phyloP scores from a whole-genome alignment of 1,140 invertebrate genomes.

The Drosophila busckii region DNA sequence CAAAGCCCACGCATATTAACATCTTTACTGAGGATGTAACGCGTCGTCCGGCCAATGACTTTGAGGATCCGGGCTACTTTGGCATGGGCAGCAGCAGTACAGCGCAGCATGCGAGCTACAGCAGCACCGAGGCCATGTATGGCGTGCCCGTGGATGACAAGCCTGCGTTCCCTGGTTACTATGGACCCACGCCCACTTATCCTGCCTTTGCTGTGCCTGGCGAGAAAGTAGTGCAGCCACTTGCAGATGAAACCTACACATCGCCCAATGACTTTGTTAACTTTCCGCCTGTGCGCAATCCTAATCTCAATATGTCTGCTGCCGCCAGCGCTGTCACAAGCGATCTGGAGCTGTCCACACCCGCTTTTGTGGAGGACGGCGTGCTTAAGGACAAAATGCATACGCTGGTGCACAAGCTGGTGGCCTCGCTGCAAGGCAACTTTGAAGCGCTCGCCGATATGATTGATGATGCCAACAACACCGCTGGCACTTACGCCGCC shows the following conservation, averaged over 20 bases:
- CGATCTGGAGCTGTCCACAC: conserved; percentile 85
- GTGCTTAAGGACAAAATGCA: conserved; percentile 88
- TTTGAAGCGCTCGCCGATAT: conserved; percentile 89
- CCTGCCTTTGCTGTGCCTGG: conserved; percentile 69
- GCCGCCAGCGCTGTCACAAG: conserved; percentile 82
- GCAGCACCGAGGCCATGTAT: conserved; percentile 49
- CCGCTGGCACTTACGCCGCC: conserved; percentile 39
- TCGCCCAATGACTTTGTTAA: conserved; percentile 86
- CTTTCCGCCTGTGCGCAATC: conserved; percentile 90
- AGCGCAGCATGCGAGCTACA: conserved; percentile 44
- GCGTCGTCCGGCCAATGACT: conserved; percentile 74
- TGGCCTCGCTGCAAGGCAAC: conserved; percentile 88
- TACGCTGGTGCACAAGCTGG: conserved; percentile 89
- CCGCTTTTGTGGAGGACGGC: conserved; percentile 86
- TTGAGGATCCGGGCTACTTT: conserved; percentile 76
- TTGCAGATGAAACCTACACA: conserved; percentile 81
- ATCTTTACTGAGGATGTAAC: conserved; percentile 49
- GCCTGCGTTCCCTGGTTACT: conserved; percentile 72
- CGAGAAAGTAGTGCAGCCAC: conserved; percentile 59
- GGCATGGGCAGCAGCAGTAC: conserved; percentile 50
- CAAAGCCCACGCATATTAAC: conserved; percentile 81
- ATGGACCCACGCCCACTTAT: conserved; percentile 71
- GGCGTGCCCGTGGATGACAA: conserved; percentile 64
- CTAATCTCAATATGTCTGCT: conserved; percentile 86
- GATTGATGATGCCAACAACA: conserved; percentile 80